Evolutionary conservation across 2,113 vertebrate genomes (phyloP), one percentile per base, ranked within the genome.

Genomic region (Ceyx margarethae): DNA sequence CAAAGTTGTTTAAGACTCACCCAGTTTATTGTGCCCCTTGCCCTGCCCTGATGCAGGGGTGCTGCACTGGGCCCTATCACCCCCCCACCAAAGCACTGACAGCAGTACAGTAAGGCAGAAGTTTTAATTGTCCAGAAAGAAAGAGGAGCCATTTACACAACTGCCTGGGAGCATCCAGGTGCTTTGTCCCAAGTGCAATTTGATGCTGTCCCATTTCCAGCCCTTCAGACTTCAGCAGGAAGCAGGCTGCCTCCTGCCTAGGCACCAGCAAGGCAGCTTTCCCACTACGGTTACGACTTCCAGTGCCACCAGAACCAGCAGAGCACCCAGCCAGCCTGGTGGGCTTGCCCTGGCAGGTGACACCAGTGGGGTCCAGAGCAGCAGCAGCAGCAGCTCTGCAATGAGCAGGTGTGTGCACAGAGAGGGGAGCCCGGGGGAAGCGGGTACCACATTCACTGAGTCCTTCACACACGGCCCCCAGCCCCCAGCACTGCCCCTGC

Each of bases 71-170:
- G 26, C 26, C 4, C 2, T 0, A 13, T 28, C 22, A 26, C 45
- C 5, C 3, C 29, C 26, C 33, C 43, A 26, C 31, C 58, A 29
- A 81, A 94, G 89, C 83, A 33, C 87, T 5, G 67, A 64, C 4
- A 91, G 85, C 81, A 81, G 87, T 75, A 84, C 85, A 95, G 62
- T 95, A 96, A 96, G 95, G 96, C 88, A 87, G 57, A 64, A 46
- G 40, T 93, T 58, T 81, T 18, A 74, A 35, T 13, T 79, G 87
- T 91, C 71, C 61, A 5, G 14, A 31, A 78, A 58, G 25, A 45
- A 85, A 25, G 60, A 73, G 21, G 29, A 26, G 45, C 53, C 25
- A 31, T 26, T 57, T 2, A 18, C 40, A 54, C 26, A 56, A 42
- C 53, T 8, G 48, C 67, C 57, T 22, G 76, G 71, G 76, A 42